Evolutionary conservation across 2,797 vertebrate genomes (phyloP), one percentile per base, ranked within the genome.

Genomic region (Premnoplex brunnescens): DNA sequence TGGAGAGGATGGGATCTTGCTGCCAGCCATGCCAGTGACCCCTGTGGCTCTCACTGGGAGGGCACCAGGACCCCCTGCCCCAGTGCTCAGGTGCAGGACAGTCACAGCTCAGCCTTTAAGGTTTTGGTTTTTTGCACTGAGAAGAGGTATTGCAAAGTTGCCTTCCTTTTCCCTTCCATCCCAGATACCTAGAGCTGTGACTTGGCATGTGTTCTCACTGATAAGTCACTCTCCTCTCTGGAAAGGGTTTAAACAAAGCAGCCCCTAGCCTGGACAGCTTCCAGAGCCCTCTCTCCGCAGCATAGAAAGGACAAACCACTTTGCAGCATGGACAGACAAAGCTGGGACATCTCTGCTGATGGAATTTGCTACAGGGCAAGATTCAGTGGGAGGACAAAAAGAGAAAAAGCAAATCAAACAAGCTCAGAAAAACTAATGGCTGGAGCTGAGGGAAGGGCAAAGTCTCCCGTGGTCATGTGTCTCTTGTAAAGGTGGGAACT

Each of bases 1-100:
- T 5, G 39, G 34, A 1, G 1, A 0, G 0, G 64, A 20, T 0
- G 2, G 28, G 28, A 37, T 24, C 23, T 58, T n/a, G 12, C 16
- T 52, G 58, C 48, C 8, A 18, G 51, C 51, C 14, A 0, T 55
- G 41, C 20, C 39, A 34, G 37, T 2, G 9, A 60, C 32, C 58
- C 32, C 41, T 18, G 51, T 0, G 3, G n/a, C 51, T 77, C 32
- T 10, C n/a, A 13, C n/a, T 49, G 32, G 54, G 28, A 52, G 37
- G 37, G 13, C 59, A 27, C 22, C 0, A 7, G 48, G 59, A 20
- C 44, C 20, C 23, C 28, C 44, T 44, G 24, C 3, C 22, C 54
- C 85, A 44, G 30, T n/a, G 56, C 36, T 22, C 1, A 1, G 27
- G 11, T 5, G 14, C 27, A 21, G 41, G 37, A n/a, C 32, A 16